These are phyloP conservation scores for Emydocephalus ijimae DNA, from an alignment of 2,113 vertebrate genomes.

Conservation along the genomic window DNA sequence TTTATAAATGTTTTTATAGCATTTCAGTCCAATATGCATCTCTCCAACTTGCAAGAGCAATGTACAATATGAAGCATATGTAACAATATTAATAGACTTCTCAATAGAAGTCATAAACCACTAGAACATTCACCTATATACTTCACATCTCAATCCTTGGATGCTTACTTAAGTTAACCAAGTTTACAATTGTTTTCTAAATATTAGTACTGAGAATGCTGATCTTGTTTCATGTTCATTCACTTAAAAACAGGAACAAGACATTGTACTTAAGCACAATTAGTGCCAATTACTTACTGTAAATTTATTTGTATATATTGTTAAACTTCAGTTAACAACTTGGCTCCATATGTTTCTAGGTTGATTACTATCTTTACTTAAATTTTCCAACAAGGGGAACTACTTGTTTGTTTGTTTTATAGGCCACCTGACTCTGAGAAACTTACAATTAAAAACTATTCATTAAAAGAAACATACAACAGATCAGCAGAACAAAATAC, in stretches of 20 bases:
- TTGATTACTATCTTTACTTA: background rate
- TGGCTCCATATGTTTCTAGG: background rate
- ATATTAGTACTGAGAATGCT: background rate
- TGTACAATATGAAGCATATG: background rate
- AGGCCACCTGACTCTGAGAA: background rate
- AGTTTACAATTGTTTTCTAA: background rate
- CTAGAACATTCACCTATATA: background rate
- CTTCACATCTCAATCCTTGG: background rate
- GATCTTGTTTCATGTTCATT: background rate
- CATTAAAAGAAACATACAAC: background rate
- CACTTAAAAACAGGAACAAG: background rate
- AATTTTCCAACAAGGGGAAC: background rate
- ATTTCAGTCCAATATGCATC: background rate
- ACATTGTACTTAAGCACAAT: background rate
- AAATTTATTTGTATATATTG: background rate
- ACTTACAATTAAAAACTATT: background rate
- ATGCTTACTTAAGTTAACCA: background rate
- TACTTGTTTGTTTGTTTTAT: background rate
- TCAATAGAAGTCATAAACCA: background rate
- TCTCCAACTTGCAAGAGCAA: background rate
- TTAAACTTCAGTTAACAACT: background rate
- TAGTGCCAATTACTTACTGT: background rate
- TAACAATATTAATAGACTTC: background rate
- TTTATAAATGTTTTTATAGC: background rate
- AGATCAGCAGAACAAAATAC: background rate